Conservation (phyloP, 2,797 vertebrate genomes). For the Sphenopsis melanotis region DNA sequence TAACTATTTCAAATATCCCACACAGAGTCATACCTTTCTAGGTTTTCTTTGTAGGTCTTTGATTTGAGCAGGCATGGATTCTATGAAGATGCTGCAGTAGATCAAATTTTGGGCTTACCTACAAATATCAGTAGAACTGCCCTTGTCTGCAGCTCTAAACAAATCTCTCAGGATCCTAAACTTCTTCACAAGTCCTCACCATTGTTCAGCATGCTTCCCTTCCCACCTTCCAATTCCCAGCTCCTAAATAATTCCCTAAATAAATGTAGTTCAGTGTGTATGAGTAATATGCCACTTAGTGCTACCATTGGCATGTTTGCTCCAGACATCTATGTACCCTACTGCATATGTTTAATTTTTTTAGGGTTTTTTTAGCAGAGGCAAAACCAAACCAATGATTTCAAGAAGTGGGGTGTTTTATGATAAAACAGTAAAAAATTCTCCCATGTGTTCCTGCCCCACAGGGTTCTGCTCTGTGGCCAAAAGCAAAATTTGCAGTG, state of each 20-base stretch:
- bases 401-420: background rate
- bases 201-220: background rate
- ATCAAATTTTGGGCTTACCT: background rate
- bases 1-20: background rate
- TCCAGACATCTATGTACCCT: rapidly evolving
- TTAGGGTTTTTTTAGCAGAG: background rate
- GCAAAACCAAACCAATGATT: background rate
- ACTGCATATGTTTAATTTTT: background rate
- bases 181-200: background rate
- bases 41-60: background rate
- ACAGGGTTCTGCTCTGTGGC: background rate
- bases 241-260: background rate
- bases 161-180: background rate
- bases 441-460: background rate
- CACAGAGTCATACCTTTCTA: background rate
- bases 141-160: background rate
- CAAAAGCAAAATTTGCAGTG: background rate
- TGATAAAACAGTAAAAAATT: background rate
- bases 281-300: background rate
- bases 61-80: background rate
- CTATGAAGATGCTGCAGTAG: background rate
- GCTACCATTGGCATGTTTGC: background rate
- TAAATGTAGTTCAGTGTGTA: background rate
- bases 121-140: background rate
- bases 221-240: background rate